Percentiles rank a stretch among this genome's conserved stretches.
Conservation (phyloP, 1,140 invertebrate species). For the Aethina tumida region DNA sequence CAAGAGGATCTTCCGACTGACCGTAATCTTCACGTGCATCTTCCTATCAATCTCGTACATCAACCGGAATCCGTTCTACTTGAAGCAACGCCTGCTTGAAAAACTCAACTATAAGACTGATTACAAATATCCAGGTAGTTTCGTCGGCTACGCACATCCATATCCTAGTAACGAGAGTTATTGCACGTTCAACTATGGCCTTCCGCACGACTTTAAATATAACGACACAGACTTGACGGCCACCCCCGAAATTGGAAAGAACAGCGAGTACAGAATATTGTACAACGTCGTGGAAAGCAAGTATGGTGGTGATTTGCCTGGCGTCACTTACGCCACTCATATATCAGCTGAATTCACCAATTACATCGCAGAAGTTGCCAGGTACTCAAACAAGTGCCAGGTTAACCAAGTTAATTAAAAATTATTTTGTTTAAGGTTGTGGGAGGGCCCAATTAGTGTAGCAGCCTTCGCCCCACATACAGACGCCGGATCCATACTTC, state of each 20-base stretch:
- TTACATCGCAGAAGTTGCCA: constrained; percentile 57
- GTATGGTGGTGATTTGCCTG: constrained; percentile 22
- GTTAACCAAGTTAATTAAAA: not conserved
- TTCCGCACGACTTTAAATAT: constrained; percentile 46
- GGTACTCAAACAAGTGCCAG: constrained; percentile 20
- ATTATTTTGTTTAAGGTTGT: constrained; percentile 39
- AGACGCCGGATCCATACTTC: constrained; percentile 51
- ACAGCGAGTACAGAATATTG: constrained; percentile 51
- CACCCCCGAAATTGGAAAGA: constrained; percentile 45
- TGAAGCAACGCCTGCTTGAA: no score
- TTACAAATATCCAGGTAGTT: constrained; percentile 5
- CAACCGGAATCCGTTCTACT: no score
- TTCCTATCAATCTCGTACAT: no score
- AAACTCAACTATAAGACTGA: no score
- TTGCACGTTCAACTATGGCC: constrained; percentile 52
- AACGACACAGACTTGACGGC: constrained; percentile 34
- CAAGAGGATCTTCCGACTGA: no score
- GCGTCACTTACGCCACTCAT: constrained; percentile 61
- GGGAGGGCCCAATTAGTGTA: constrained; percentile 66
- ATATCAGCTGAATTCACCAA: constrained; percentile 63
- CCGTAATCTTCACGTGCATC: no score
- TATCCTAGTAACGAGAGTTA: constrained; percentile 39
- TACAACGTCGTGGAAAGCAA: constrained; percentile 49
- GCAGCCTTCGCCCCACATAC: constrained; percentile 59
- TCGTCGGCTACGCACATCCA: constrained; percentile 1